Base-by-base conservation (phyloP, 2,113 vertebrate species). In the Porphyrio hochstetteri region DNA sequence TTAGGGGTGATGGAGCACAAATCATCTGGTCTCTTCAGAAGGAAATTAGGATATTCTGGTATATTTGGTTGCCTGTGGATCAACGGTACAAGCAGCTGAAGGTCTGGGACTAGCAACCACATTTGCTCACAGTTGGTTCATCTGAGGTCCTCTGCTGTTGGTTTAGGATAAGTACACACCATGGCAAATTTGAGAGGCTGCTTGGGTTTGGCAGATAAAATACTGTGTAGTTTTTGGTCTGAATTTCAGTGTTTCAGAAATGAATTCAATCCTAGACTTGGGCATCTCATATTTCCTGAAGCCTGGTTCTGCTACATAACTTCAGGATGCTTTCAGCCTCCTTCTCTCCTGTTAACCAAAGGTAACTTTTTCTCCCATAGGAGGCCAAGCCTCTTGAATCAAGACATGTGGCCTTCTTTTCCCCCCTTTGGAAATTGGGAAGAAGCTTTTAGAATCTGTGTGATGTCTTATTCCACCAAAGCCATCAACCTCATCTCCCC, bases 111-210 rank as follows among this genome's bases (percentile, higher is more conserved):
- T 89, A 67, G 50, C 0, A 78, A 33, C 50, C 38, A 64, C 63
- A 50, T 53, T 72, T 82, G 27, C 50, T 92, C 36, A 33, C 20
- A 79, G 0, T 0, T 63, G 24, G 28, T 36, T 89, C 57, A 80
- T 76, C 70, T 94, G 89, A 91, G 78, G 86, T 92, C 60, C 70
- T 91, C 84, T 95, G 67, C 81, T 90, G 84, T 91, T 1, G 1
- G 31, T 82, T 92, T 82, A 36, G 53, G 53, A 69, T 91, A 57
- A 65, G 61, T 86, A 76, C 89, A 92, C 69, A 71, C 63, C 13
- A 5, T 1, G 76, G 36, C 29, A 82, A 79, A 76, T 21, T 24
- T 63, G 40, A 76, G 16, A 86, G 35, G 15, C 56, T 86, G 15
- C 38, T 61, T 88, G 56, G 11, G 17, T 81, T 77, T 90, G 50